Evolutionary conservation across 2,888 invertebrate species (phyloP).

Genomic region (Tanytarsus gracilentus): DNA sequence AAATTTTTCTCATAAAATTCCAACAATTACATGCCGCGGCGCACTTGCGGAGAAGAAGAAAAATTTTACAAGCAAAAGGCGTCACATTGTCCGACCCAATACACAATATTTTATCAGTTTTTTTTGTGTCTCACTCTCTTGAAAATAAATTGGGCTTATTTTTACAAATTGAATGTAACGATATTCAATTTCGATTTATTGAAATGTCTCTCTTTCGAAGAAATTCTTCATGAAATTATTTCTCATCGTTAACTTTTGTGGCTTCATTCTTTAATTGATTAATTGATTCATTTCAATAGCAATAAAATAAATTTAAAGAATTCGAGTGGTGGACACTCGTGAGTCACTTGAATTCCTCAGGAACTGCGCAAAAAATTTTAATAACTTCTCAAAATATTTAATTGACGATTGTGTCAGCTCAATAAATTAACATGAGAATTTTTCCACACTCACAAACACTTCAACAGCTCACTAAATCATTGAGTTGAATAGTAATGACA

Average conservation of each 20-base stretch:
- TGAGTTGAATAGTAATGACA: too few species aligned
- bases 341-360: background rate
- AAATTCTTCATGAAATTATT: too few species aligned
- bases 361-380: background rate
- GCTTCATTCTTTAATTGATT: constrained; percentile 18
- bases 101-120: background rate
- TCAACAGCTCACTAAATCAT: too few species aligned
- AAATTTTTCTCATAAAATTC: constrained; percentile 17
- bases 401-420: background rate
- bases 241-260: too few species aligned
- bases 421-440: constrained; percentile 24
- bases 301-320: background rate
- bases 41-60: background rate
- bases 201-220: constrained; percentile 7
- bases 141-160: background rate
- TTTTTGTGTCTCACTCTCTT: constrained; percentile 11
- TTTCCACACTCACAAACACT: background rate
- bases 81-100: constrained; percentile 1
- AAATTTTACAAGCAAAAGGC: constrained; percentile 23
- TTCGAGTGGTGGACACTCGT: background rate
- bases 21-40: background rate
- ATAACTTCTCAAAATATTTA: background rate
- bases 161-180: constrained; percentile 10
- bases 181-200: constrained; percentile 8
- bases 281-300: constrained; percentile 19